phyloP scores from a whole-genome alignment of 2,888 invertebrate species.

The Julus scanicus region DNA sequence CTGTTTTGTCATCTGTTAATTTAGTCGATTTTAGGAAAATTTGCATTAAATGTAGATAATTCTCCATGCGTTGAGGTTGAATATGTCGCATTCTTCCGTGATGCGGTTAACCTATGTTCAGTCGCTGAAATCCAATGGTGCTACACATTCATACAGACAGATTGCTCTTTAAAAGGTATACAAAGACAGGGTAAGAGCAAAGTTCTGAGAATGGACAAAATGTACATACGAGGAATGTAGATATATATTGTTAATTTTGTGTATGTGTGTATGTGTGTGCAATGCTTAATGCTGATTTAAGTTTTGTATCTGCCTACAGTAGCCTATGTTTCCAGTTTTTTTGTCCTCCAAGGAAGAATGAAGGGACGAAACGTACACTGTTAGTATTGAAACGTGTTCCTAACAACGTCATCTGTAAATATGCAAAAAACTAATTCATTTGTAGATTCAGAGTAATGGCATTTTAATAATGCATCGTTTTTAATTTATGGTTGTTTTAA shows the following conservation, averaged over 20 bases:
- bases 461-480: neutral
- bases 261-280: constrained; percentile 14
- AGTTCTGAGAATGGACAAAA: constrained; percentile 24
- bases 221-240: constrained; percentile 11
- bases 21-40: constrained; percentile 29
- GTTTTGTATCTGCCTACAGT: constrained; percentile 14
- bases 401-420: constrained; percentile 43
- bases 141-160: constrained; percentile 14
- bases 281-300: neutral
- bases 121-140: constrained; percentile 38
- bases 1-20: neutral
- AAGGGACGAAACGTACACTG: constrained; percentile 3
- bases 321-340: constrained; percentile 23
- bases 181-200: constrained; percentile 46
- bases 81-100: neutral
- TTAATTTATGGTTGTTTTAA: constrained; percentile 29
- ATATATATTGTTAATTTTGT: constrained; percentile 23
- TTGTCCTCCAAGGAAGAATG: neutral
- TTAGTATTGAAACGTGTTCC: constrained; percentile 43
- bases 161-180: constrained; percentile 43
- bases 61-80: neutral
- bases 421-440: constrained; percentile 43
- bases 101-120: neutral
- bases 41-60: neutral
- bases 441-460: neutral